Evolutionary conservation across 2,888 invertebrate genomes (phyloP).

Genomic region (Eupithecia subumbrata): DNA sequence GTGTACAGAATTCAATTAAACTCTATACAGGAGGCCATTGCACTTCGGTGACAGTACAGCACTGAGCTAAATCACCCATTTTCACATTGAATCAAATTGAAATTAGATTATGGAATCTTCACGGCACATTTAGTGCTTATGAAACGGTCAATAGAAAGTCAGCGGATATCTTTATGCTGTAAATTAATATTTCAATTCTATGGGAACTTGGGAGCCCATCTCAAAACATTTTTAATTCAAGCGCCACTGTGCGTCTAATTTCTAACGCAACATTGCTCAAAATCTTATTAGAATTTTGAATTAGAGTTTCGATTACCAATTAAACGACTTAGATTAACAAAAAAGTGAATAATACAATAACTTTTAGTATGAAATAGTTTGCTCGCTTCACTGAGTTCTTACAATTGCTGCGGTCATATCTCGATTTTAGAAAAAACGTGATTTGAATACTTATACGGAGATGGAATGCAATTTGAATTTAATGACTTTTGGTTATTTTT

Average conservation of each 20-base stretch:
- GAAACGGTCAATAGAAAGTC: constrained; percentile 80
- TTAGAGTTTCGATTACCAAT: constrained; percentile 59
- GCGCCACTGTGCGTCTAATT: constrained; percentile 49
- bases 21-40: constrained; percentile 66
- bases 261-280: constrained; percentile 41
- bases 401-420: constrained; percentile 61
- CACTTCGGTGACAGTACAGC: constrained; percentile 74
- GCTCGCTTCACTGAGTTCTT: constrained; percentile 70
- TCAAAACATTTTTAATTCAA: constrained; percentile 36
- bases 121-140: constrained; percentile 74
- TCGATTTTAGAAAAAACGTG: constrained; percentile 53
- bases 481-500: constrained; percentile 37
- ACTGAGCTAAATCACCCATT: constrained; percentile 70
- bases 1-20: constrained; percentile 77
- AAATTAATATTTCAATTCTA: constrained; percentile 77
- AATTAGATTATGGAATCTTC: constrained; percentile 80
- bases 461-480: constrained; percentile 51
- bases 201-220: constrained; percentile 72
- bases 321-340: constrained; percentile 63
- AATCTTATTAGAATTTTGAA: constrained; percentile 44
- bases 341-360: constrained; percentile 65
- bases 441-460: constrained; percentile 49
- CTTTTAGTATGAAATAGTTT: constrained; percentile 63
- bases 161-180: constrained; percentile 63
- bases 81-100: constrained; percentile 72